Conservation (phyloP, 2,113 vertebrate genomes). For the Tricholaema leucomelas region DNA sequence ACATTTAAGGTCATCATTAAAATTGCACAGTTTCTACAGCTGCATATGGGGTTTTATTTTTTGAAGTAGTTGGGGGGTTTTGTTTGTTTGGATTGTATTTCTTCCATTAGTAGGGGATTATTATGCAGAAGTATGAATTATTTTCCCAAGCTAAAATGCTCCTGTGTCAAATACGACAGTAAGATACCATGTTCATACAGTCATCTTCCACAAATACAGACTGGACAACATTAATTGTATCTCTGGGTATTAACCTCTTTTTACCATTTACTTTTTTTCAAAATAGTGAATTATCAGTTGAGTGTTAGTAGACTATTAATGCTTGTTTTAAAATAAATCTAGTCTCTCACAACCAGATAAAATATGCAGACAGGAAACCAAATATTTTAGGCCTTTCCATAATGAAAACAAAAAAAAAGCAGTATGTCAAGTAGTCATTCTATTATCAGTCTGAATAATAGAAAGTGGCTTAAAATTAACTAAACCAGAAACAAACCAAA, state of each 20-base stretch:
- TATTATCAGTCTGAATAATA: neutral
- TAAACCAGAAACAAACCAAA: neutral
- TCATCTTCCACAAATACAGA: neutral
- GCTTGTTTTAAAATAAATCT: neutral
- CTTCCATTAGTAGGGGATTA: neutral
- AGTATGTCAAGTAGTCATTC: neutral
- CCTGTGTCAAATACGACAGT: neutral
- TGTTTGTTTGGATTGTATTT: neutral
- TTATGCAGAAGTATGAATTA: neutral
- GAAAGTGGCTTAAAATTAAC: conserved; percentile 6
- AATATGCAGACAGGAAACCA: neutral
- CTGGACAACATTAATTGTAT: neutral
- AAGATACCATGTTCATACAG: neutral
- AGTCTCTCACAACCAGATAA: neutral
- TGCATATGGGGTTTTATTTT: neutral
- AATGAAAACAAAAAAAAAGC: neutral
- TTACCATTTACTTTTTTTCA: neutral
- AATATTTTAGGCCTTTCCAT: neutral
- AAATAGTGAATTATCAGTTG: no score
- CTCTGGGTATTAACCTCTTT: neutral
- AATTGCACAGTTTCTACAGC: neutral
- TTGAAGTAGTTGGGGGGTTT: neutral
- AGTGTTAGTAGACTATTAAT: neutral
- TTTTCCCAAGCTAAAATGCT: neutral
- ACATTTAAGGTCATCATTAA: neutral